Conservation (phyloP, 2,113 vertebrate genomes). For the Uria lomvia region DNA sequence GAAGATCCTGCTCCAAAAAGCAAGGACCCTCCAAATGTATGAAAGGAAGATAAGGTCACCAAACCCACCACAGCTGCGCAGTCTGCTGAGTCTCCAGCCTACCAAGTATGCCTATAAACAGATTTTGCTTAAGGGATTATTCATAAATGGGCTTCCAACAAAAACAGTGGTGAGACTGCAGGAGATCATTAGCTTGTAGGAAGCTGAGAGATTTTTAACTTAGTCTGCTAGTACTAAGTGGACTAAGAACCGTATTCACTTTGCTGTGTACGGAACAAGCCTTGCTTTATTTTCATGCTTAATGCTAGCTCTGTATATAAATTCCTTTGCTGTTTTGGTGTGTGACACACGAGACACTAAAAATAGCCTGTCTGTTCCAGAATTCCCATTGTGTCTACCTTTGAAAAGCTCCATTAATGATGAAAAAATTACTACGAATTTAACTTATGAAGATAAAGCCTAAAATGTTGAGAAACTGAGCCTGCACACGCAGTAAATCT, state of each 20-base stretch:
- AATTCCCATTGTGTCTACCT: conserved; percentile 16
- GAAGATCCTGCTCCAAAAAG: not conserved
- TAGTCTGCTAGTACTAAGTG: not conserved
- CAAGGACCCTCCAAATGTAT: not conserved
- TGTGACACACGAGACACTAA: not conserved
- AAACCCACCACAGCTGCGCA: not conserved
- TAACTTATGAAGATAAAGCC: not conserved
- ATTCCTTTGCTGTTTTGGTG: not conserved
- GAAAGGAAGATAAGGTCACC: not conserved
- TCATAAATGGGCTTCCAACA: conserved; percentile 17
- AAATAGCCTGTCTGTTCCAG: not conserved
- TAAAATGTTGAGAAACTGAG: not conserved
- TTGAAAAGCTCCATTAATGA: conserved; percentile 7
- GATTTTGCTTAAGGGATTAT: conserved; percentile 12
- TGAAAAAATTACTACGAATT: not conserved
- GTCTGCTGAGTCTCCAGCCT: not conserved
- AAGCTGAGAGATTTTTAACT: not conserved
- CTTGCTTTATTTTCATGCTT: conserved; percentile 40
- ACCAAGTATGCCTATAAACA: not conserved
- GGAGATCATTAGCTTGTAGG: not conserved
- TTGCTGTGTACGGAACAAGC: conserved; percentile 8
- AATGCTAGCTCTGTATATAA: conserved; percentile 27
- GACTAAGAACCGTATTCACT: not conserved
- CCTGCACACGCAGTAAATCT: not conserved
- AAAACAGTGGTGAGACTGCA: not conserved